phyloP scores from a whole-genome alignment of 2,113 vertebrate species.

The Pterophyllum scalare region DNA sequence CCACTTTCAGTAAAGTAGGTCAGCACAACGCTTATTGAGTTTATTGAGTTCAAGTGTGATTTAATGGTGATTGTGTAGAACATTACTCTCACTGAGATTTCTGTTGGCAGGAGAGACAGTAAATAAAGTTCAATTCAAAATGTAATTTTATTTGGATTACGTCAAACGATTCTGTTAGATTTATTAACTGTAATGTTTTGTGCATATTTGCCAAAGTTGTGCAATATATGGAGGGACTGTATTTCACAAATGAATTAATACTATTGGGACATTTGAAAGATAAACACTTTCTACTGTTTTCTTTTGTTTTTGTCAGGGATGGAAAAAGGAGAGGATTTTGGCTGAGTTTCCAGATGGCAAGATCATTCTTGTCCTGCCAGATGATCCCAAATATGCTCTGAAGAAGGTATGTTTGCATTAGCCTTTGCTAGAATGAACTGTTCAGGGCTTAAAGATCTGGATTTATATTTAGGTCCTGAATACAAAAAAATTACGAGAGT shows the following conservation, averaged over 20 bases:
- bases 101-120: not conserved
- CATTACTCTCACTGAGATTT: not conserved
- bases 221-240: not conserved
- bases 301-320: constrained; percentile 81
- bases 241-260: not conserved
- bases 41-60: not conserved
- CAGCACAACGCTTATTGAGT: not conserved
- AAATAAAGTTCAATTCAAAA: not conserved
- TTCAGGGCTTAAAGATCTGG: not conserved
- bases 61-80: not conserved
- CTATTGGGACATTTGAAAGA: not conserved
- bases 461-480: not conserved
- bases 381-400: constrained; percentile 97
- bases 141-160: not conserved
- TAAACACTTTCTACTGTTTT: not conserved
- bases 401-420: constrained; percentile 86
- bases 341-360: constrained; percentile 96
- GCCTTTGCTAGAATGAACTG: not conserved
- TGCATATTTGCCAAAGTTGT: not conserved
- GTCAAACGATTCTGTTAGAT: not conserved
- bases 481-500: not conserved
- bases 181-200: not conserved
- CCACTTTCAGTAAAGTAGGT: not conserved
- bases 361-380: constrained; percentile 97
- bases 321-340: constrained; percentile 98